Conservation (phyloP, 2,888 invertebrate genomes). For the Pterobdella sp. region DNA sequence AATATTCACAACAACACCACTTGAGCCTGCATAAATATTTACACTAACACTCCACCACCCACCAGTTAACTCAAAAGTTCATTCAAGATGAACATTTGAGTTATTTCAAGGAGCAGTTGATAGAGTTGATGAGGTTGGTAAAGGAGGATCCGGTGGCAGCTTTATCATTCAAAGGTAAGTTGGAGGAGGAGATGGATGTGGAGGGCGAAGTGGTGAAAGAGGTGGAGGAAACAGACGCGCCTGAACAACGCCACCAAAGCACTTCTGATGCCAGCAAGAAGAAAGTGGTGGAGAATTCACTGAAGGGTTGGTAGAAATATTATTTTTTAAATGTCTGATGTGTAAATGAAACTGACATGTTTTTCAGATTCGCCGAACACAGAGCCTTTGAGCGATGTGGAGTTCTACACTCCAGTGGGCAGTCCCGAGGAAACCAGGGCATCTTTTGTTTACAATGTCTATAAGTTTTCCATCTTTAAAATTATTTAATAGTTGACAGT, state of each 20-base stretch:
- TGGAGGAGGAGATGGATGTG: constrained; percentile 38
- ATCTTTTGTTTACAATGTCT: constrained; percentile 12
- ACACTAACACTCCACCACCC: background rate
- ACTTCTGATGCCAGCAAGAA: background rate
- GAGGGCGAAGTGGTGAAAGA: constrained; percentile 17
- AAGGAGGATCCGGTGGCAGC: constrained; percentile 63
- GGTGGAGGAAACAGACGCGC: constrained; percentile 12
- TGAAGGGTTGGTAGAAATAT: too few species aligned
- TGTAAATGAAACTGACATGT: background rate
- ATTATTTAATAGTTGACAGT: too few species aligned
- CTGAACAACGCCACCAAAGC: background rate
- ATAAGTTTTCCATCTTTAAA: too few species aligned
- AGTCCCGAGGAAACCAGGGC: constrained; percentile 30
- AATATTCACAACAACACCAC: background rate
- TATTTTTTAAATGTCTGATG: too few species aligned
- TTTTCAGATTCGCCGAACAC: constrained; percentile 11
- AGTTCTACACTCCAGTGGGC: constrained; percentile 31
- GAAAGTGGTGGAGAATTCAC: too few species aligned
- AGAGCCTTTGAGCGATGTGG: constrained; percentile 29
- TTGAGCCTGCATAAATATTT: background rate
- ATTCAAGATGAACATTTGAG: constrained; percentile 69
- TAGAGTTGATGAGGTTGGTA: constrained; percentile 74
- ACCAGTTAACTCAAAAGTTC: constrained; percentile 67
- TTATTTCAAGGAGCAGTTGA: constrained; percentile 68
- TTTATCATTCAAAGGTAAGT: constrained; percentile 26